Evolutionary conservation across 2,113 vertebrate species (phyloP).

Genomic region (Hippoglossus stenolepis): DNA sequence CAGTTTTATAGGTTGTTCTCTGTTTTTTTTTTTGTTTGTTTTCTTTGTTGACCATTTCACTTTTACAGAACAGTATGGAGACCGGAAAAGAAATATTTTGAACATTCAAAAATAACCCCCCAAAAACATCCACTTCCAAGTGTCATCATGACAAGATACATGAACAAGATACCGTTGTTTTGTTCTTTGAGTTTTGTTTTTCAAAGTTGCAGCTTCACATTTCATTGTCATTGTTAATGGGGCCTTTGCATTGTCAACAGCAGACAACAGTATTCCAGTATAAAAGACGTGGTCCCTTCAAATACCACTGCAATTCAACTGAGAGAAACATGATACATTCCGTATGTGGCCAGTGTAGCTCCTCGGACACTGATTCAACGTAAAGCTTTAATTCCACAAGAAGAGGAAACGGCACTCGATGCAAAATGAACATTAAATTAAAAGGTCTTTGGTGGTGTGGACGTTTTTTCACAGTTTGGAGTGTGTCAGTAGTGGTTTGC

Average conservation of each 20-base stretch:
- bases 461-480: conserved; percentile 86
- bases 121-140: conserved; percentile 71
- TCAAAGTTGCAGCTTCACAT: conserved; percentile 51
- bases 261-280: conserved; percentile 65
- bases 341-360: conserved; percentile 67
- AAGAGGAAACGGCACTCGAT: conserved; percentile 74
- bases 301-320: conserved; percentile 53
- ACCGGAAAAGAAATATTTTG: conserved; percentile 51
- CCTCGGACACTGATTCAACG: conserved; percentile 63
- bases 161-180: conserved; percentile 67
- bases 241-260: conserved; percentile 53
- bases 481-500: conserved; percentile 92
- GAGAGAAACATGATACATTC: conserved; percentile 78
- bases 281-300: conserved; percentile 67
- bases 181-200: background rate
- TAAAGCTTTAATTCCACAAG: conserved; percentile 81
- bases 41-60: conserved; percentile 51
- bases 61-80: conserved; percentile 75
- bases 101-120: conserved; percentile 78
- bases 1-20: conserved; percentile 15
- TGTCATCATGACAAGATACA: conserved; percentile 70
- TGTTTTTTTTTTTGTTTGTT: conserved; percentile 7
- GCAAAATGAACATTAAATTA: conserved; percentile 67
- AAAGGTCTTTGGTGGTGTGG: conserved; percentile 75
- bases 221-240: conserved; percentile 53